Evolutionary conservation across 2,113 vertebrate genomes (phyloP), one percentile per base, ranked within the genome.

Genomic region (Clinocottus analis): DNA sequence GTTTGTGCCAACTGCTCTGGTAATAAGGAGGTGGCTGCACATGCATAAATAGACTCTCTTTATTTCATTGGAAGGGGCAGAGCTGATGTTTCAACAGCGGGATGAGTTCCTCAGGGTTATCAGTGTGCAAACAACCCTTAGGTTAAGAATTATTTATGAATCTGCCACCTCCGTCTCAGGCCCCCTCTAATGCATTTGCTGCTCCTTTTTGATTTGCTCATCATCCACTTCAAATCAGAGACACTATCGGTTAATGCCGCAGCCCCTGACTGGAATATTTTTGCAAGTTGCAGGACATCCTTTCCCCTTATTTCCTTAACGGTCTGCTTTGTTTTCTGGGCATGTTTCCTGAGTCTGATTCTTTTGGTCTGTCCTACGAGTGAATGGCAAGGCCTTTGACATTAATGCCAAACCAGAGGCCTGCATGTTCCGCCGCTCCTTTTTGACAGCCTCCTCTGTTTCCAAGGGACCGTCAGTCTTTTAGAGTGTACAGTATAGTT

Each of bases 371-470:
- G 85, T 91, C 88, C 81, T 83, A 69, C 9, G 91, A 89, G 80
- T 91, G 91, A 92, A 91, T 84, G 91, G 87, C 86, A 79, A 72
- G 87, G 88, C 90, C 92, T 93, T 90, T 88, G 91, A 93, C 87
- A 85, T 87, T 86, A 85, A 88, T 79, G 90, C 90, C 92, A 90
- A 87, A 90, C 75, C 66, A 29, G 80, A 90, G 92, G 91, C 88
- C 86, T 90, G 93, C 92, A 92, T 94, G 93, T 91, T 91, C 84
- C 82, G 87, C 87, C 63, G 78, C 90, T 86, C 86, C 89, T 79
- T 79, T 83, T 86, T 66, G 82, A 85, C 87, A 27, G 80, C 80
- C 83, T 66, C 83, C 87, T 85, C 82, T 68, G 79, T 91, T 91
- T 91, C 76, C 23, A 49, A 87, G 88, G 86, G 77, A 61, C 87